A percentile compares a stretch with the other conserved stretches of the same genome.
phyloP scores from a whole-genome alignment of 2,797 vertebrate genomes.

The Thalassophryne amazonica region DNA sequence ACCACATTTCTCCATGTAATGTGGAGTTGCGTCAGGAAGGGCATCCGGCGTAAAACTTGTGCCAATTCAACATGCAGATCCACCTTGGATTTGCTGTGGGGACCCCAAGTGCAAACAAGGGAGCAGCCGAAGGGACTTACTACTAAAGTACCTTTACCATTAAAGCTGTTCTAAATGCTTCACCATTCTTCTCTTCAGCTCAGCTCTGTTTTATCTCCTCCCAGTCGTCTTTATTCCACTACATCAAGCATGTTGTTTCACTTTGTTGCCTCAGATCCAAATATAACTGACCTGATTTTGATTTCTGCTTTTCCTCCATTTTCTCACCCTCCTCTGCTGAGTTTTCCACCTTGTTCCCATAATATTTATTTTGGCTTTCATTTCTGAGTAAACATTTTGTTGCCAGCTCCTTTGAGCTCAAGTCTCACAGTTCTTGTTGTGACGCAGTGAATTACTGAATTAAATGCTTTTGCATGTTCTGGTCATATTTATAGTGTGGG shows the following conservation, averaged over 20 bases:
- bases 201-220: too few species aligned
- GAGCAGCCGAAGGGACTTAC: too few species aligned
- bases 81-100: too few species aligned
- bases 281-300: not conserved
- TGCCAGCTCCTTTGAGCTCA: not conserved
- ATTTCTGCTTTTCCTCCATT: not conserved
- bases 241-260: not conserved
- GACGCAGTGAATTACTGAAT: not conserved
- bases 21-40: too few species aligned
- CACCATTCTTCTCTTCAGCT: too few species aligned
- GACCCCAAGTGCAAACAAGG: too few species aligned
- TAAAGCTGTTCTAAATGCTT: too few species aligned
- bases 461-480: not conserved
- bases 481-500: conserved; percentile 3
- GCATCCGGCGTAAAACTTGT: too few species aligned
- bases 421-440: not conserved
- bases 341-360: not conserved
- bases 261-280: not conserved
- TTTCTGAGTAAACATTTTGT: not conserved
- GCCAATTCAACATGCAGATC: too few species aligned
- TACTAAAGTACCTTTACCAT: too few species aligned
- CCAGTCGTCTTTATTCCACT: too few species aligned
- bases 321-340: not conserved
- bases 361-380: not conserved
- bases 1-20: too few species aligned